Base-by-base conservation (phyloP, 2,888 invertebrate genomes). In the Deilephila porcellus region DNA sequence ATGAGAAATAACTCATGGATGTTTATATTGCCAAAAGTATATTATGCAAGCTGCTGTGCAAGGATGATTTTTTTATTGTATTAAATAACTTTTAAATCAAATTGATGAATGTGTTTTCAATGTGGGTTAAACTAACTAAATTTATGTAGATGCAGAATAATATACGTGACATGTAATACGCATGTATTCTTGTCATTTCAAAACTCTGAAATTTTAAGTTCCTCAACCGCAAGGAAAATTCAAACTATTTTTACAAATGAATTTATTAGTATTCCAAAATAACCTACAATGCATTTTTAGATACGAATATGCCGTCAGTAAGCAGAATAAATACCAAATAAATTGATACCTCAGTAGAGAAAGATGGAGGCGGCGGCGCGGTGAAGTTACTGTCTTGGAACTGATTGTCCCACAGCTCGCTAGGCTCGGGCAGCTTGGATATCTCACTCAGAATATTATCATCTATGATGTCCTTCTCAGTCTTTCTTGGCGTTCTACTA, bases 371-470 rank as follows among this genome's bases (percentile, higher is more conserved):
- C 3, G 86, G 84, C 25, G 84, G 84, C 14, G 86, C 77, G 25
- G 78, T 1, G 67, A 83, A 89, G 4, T 81, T 80, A n/a, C 77
- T 73, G 1, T 93, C 92, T 80, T 89, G 91, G 75, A 91, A 91
- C 74, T 90, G 92, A 70, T 79, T 91, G 62, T 94, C 94, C 94
- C 94, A 94, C 63, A 93, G 77, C 71, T 94, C 94, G 76, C 90
- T 93, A 0, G 93, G 93, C 63, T 93, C 93, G 0, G 94, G 93
- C 14, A 93, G 78, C 77, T 94, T 94, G 0, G 93, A 85, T 64
- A 94, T 93, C 75, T 93, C 93, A 77, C 88, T 92, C 71, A 93
- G 80, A 75, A 94, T 93, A 72, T 93, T 93, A 19, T 93, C 94
- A 60, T 93, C 93, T 7, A 93, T 74, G 37, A 90, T 71, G 52